Percentiles rank a stretch among this genome's conserved stretches.
Conservation (phyloP, 2,113 vertebrate species). For the Aegotheles bennettii region DNA sequence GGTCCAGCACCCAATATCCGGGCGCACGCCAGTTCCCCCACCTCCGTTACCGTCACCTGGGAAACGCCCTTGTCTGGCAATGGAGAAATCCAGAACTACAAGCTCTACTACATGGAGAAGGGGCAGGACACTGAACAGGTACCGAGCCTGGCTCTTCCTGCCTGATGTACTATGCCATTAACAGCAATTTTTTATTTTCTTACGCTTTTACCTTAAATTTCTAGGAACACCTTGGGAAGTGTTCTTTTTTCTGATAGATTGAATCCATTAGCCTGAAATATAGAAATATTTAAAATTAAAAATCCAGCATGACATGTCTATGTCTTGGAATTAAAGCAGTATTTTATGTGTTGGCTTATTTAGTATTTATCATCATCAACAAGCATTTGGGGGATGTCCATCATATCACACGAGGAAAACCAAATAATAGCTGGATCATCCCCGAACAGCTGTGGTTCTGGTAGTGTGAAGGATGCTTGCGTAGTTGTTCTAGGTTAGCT, state of each 20-base stretch:
- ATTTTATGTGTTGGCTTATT: background rate
- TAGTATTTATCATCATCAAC: background rate
- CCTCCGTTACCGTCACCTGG: slow-evolving; percentile 85
- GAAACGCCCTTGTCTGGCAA: slow-evolving; percentile 89
- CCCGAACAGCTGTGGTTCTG: background rate
- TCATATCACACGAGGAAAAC: accelerated
- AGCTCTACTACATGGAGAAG: slow-evolving; percentile 92
- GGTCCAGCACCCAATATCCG: slow-evolving; percentile 92
- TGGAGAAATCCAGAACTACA: slow-evolving; percentile 93
- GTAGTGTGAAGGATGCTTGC: too few species aligned
- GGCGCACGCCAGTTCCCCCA: slow-evolving; percentile 76
- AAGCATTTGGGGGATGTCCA: background rate
- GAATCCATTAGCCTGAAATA: background rate
- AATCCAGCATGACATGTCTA: accelerated
- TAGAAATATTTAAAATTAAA: background rate
- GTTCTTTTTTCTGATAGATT: background rate
- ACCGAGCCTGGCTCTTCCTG: background rate
- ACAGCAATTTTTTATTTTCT: too few species aligned
- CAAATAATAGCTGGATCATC: accelerated
- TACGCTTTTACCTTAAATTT: background rate
- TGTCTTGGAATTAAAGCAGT: background rate
- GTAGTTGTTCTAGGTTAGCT: too few species aligned
- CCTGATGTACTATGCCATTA: accelerated
- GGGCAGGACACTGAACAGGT: slow-evolving; percentile 88
- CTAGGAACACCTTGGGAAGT: background rate